Conservation (phyloP, 2,888 invertebrate genomes). For the Piscicola geometra region DNA sequence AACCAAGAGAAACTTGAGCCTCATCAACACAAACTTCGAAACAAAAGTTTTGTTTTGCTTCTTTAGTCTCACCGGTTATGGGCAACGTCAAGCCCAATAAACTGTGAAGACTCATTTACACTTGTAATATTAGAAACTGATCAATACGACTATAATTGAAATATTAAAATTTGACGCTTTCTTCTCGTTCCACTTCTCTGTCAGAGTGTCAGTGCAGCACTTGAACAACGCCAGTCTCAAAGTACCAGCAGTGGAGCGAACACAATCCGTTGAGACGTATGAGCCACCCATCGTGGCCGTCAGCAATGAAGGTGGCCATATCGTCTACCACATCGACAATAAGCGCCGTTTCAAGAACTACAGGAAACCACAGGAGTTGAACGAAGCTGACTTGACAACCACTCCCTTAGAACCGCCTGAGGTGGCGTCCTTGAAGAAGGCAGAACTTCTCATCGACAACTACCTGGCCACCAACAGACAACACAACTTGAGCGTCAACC, state of each 20-base stretch:
- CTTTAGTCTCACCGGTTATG: no score
- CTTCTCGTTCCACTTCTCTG: no score
- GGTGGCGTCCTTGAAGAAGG: slow-evolving; percentile 45
- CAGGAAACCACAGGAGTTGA: slow-evolving; percentile 47
- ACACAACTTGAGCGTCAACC: slow-evolving; percentile 61
- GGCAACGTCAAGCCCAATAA: no score
- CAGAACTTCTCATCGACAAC: slow-evolving; percentile 50
- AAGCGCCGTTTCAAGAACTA: slow-evolving; percentile 50
- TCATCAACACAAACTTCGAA: no score
- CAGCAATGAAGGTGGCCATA: slow-evolving; percentile 74
- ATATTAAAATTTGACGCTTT: no score
- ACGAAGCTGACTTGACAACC: neutral
- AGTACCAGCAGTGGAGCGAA: neutral
- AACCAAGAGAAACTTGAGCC: no score
- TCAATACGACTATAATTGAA: no score
- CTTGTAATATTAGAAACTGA: no score
- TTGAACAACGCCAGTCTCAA: neutral
- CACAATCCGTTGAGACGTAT: neutral
- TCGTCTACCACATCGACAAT: slow-evolving; percentile 59
- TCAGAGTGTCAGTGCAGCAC: slow-evolving; percentile 9
- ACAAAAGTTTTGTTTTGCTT: no score
- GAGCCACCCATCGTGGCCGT: slow-evolving; percentile 71
- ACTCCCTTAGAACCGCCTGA: neutral
- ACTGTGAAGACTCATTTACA: no score
- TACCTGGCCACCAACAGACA: slow-evolving; percentile 60